phyloP scores from a whole-genome alignment of 2,888 invertebrate genomes.

The Lypha dubia region DNA sequence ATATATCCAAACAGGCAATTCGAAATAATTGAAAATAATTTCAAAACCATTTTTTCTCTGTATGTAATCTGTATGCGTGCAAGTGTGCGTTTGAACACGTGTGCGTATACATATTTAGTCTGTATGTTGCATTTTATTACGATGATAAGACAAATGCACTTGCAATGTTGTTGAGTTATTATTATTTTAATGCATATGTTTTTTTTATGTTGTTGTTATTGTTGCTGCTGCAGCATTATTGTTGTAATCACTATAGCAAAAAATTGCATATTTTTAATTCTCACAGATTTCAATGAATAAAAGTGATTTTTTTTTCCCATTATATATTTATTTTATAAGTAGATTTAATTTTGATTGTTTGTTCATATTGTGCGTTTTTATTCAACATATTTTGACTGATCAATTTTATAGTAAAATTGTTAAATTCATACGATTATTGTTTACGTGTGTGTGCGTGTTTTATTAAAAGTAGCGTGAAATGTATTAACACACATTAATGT shows the following conservation, averaged over 20 bases:
- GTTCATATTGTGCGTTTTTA: conserved; percentile 45
- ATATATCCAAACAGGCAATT: no score
- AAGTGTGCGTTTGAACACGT: background rate
- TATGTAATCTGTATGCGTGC: background rate
- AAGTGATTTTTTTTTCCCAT: conserved; percentile 38
- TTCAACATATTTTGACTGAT: conserved; percentile 65
- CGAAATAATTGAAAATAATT: no score
- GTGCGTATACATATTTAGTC: conserved; percentile 12
- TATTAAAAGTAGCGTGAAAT: conserved; percentile 21
- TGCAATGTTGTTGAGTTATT: conserved; percentile 65
- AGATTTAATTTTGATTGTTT: conserved; percentile 59
- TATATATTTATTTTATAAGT: conserved; percentile 51
- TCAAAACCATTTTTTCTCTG: background rate
- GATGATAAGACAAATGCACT: conserved; percentile 74
- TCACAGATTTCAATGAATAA: conserved; percentile 59
- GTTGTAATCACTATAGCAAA: conserved; percentile 71
- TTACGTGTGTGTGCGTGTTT: background rate
- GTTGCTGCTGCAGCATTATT: conserved; percentile 57
- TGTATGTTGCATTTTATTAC: conserved; percentile 53
- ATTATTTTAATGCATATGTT: conserved; percentile 68
- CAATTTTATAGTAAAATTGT: conserved; percentile 47
- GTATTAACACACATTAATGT: background rate
- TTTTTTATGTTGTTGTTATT: conserved; percentile 43
- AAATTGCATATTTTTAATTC: conserved; percentile 60
- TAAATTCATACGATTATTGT: conserved; percentile 24